A percentile compares a stretch with the other conserved stretches of the same genome.
Conservation (phyloP, 2,113 vertebrate species). For the Aythya baeri region DNA sequence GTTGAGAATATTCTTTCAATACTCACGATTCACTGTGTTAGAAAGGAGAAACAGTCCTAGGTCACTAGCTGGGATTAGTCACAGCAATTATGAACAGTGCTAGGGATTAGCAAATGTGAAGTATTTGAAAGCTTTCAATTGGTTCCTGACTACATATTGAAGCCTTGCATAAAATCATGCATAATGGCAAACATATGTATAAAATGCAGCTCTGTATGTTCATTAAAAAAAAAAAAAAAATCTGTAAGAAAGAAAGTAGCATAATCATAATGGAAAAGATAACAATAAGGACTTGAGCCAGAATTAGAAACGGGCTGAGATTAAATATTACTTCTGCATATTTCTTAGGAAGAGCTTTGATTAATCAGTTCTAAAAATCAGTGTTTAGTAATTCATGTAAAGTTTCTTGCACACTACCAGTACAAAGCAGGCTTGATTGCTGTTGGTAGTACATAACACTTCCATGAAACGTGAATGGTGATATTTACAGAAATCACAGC, state of each 20-base stretch:
- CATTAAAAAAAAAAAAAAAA: background rate
- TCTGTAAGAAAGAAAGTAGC: background rate
- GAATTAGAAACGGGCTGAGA: background rate
- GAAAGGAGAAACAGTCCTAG: conserved; percentile 28
- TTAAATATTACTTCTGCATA: background rate
- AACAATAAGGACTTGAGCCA: background rate
- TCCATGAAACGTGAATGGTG: background rate
- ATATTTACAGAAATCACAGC: background rate
- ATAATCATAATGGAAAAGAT: background rate
- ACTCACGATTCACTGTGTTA: background rate
- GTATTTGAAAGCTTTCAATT: background rate
- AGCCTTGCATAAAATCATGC: background rate
- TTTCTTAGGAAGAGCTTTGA: background rate
- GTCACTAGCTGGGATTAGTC: conserved; percentile 36
- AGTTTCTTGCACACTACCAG: background rate
- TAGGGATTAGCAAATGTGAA: conserved; percentile 36
- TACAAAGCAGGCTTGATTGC: background rate
- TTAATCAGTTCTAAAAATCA: background rate
- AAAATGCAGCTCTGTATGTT: background rate
- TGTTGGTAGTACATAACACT: background rate
- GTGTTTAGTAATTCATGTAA: background rate
- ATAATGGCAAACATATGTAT: background rate
- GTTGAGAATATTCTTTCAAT: background rate
- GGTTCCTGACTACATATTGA: background rate
- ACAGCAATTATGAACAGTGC: background rate